phyloP scores from a whole-genome alignment of 2,797 vertebrate species.

The Rousettus madagascariensis region DNA sequence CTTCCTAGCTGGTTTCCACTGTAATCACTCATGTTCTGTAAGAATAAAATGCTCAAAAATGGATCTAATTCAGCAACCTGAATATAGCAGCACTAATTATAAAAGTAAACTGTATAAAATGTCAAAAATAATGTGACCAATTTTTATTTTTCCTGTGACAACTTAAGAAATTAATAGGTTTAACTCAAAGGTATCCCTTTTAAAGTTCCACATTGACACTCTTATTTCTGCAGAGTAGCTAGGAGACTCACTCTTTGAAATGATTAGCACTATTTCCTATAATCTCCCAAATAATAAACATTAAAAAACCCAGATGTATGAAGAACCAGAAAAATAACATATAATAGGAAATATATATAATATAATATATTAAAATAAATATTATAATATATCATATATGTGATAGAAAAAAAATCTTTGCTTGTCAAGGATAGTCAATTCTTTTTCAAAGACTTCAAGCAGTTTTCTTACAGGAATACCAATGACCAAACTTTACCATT shows the following conservation, averaged over 20 bases:
- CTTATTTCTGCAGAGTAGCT: constrained; percentile 7
- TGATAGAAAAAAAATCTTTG: background rate
- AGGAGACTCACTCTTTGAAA: constrained; percentile 19
- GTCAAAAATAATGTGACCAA: constrained; percentile 74
- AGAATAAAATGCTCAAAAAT: constrained; percentile 63
- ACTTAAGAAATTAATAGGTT: constrained; percentile 72
- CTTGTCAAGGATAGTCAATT: background rate
- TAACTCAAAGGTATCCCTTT: constrained; percentile 61
- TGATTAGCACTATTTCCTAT: background rate
- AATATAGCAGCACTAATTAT: constrained; percentile 61
- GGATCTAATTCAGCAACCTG: constrained; percentile 61
- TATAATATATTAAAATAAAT: background rate
- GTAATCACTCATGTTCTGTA: constrained; percentile 72
- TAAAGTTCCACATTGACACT: constrained; percentile 38
- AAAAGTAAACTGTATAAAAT: constrained; percentile 69
- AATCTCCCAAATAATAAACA: background rate
- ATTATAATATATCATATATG: background rate
- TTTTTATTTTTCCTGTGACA: constrained; percentile 55
- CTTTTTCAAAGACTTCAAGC: background rate
- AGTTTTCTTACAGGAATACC: background rate
- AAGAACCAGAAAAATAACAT: background rate
- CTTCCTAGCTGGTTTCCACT: constrained; percentile 70
- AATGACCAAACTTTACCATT: background rate
- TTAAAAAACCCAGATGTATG: background rate
- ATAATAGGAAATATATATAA: too few species aligned